A percentile compares a stretch with the other conserved stretches of the same genome.
These are phyloP conservation scores for Bombylius discolor DNA, from an alignment of 2,888 invertebrate species.

Conservation along the genomic window DNA sequence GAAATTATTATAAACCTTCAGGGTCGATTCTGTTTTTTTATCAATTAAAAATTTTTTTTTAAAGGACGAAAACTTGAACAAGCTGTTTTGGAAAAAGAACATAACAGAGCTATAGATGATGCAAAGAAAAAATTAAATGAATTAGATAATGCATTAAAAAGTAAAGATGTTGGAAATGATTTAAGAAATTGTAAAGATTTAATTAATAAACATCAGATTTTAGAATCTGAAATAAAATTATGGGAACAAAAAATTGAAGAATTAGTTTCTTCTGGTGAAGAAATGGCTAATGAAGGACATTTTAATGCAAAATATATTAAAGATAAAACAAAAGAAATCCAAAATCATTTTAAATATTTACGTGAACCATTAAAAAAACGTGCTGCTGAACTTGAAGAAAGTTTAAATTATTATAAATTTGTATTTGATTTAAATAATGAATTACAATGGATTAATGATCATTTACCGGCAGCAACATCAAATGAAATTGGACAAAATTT, in stretches of 20 bases:
- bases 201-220: slow-evolving; percentile 70
- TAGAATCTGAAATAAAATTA: slow-evolving; percentile 76
- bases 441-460: slow-evolving; percentile 90
- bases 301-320: slow-evolving; percentile 84
- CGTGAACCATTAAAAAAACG: slow-evolving; percentile 58
- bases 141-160: slow-evolving; percentile 62
- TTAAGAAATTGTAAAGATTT: slow-evolving; percentile 82
- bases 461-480: slow-evolving; percentile 65
- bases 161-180: slow-evolving; percentile 77
- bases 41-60: neutral
- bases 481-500: slow-evolving; percentile 68
- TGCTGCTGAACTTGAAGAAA: slow-evolving; percentile 68
- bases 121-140: slow-evolving; percentile 77
- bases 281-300: slow-evolving; percentile 87
- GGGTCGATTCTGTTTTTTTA: too few species aligned
- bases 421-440: slow-evolving; percentile 86
- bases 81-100: slow-evolving; percentile 70
- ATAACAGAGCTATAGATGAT: slow-evolving; percentile 73
- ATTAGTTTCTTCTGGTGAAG: slow-evolving; percentile 66
- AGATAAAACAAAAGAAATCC: slow-evolving; percentile 60
- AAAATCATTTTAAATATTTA: slow-evolving; percentile 55
- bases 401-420: slow-evolving; percentile 73
- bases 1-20: neutral
- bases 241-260: slow-evolving; percentile 71
- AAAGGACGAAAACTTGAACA: slow-evolving; percentile 65